Conservation (phyloP, 2,888 invertebrate genomes). For the Coleophora flavipennella region DNA sequence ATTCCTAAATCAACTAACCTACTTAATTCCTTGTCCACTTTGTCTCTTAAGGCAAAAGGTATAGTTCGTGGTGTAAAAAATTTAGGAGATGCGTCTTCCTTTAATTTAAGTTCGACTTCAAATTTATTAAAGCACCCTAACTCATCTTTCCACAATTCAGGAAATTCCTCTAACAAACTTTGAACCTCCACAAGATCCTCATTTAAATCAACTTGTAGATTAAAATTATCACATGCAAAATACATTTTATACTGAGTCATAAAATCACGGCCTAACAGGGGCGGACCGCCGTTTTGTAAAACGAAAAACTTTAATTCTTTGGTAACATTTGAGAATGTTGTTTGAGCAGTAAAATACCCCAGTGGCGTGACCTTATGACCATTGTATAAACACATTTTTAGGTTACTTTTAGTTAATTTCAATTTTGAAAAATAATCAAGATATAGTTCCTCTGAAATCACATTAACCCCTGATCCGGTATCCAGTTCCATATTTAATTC, state of each 20-base stretch:
- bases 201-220: not conserved
- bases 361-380: conserved; percentile 9
- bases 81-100: no score
- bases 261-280: conserved; percentile 9
- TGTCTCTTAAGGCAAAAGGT: conserved; percentile 20
- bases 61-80: no score
- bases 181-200: not conserved
- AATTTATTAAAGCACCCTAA: conserved; percentile 11
- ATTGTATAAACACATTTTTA: conserved; percentile 7
- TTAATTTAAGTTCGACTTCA: no score
- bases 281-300: conserved; percentile 6
- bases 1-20: conserved; percentile 13
- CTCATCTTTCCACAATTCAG: conserved; percentile 2
- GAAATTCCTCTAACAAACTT: not conserved
- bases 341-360: conserved; percentile 1
- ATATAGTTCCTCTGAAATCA: no score
- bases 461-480: no score
- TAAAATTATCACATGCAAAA: not conserved
- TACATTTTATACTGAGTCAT: conserved; percentile 3
- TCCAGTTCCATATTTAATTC: not conserved
- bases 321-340: not conserved
- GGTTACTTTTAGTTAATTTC: not conserved
- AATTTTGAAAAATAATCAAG: not conserved
- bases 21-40: conserved; percentile 19
- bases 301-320: not conserved